These are phyloP conservation scores for Cephalopterus ornatus DNA, from an alignment of 2,113 vertebrate genomes.

Conservation along the genomic window DNA sequence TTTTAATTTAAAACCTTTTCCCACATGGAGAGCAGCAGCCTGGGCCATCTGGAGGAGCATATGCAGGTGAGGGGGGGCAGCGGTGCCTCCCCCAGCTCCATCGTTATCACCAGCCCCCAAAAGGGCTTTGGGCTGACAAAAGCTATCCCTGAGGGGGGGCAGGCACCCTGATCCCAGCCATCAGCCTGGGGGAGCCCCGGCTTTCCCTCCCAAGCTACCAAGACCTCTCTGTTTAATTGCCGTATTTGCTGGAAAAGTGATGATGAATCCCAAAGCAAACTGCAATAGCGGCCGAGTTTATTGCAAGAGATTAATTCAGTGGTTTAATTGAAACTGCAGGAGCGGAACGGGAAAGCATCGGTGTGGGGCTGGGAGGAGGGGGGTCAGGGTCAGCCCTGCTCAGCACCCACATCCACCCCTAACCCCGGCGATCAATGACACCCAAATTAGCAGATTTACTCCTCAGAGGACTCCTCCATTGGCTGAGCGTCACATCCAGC, in stretches of 20 bases:
- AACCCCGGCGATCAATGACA: neutral
- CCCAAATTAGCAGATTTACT: constrained; percentile 32
- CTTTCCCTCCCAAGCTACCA: neutral
- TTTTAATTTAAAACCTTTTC: constrained; percentile 30
- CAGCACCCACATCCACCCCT: neutral
- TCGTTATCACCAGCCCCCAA: fast-evolving
- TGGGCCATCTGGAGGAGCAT: constrained; percentile 31
- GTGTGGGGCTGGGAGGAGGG: neutral
- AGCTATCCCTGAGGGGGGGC: fast-evolving
- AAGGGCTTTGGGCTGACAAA: neutral
- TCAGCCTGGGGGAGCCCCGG: neutral
- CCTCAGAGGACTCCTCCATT: neutral
- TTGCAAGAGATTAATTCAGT: constrained; percentile 18
- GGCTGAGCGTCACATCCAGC: constrained; percentile 38
- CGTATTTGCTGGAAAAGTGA: neutral
- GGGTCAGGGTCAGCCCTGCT: neutral
- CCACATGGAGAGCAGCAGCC: neutral
- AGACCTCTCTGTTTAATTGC: neutral
- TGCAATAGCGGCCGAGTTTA: neutral
- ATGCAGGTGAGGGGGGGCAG: constrained; percentile 26
- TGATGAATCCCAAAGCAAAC: constrained; percentile 38
- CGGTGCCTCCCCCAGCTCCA: neutral
- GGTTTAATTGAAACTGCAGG: constrained; percentile 47
- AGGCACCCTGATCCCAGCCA: neutral
- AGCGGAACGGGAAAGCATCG: neutral